Percentiles rank a stretch among this genome's conserved stretches.
phyloP scores from a whole-genome alignment of 2,113 vertebrate genomes.

The Tringa solitaria region DNA sequence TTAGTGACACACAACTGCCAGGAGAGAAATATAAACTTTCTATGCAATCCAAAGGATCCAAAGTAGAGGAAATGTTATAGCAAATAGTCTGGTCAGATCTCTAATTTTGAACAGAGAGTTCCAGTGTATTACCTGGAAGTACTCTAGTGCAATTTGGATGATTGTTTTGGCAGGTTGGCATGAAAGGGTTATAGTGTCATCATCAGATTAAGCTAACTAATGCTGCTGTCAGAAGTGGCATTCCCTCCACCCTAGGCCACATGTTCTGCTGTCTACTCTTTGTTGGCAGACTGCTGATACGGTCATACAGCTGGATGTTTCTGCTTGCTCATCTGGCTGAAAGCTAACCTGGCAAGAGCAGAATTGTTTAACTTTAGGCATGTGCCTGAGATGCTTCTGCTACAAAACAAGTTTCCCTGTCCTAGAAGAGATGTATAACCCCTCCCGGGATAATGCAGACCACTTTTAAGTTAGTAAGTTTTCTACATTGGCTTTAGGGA shows the following conservation, averaged over 20 bases:
- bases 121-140: background rate
- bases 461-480: background rate
- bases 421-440: background rate
- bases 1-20: background rate
- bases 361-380: background rate
- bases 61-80: background rate
- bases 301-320: background rate
- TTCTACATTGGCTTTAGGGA: background rate
- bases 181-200: background rate
- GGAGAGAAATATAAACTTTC: background rate
- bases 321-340: background rate
- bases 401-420: background rate
- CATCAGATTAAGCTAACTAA: background rate
- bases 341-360: background rate
- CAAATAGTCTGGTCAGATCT: background rate
- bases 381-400: background rate
- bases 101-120: background rate
- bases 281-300: background rate
- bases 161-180: background rate
- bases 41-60: background rate
- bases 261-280: background rate
- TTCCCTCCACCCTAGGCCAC: background rate
- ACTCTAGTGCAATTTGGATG: background rate
- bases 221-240: background rate
- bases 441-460: background rate